A percentile compares a stretch with the other conserved stretches of the same genome.
These are phyloP conservation scores for Ditylenchus dipsaci DNA, from an alignment of 1,140 invertebrate species.

Conservation along the genomic window DNA sequence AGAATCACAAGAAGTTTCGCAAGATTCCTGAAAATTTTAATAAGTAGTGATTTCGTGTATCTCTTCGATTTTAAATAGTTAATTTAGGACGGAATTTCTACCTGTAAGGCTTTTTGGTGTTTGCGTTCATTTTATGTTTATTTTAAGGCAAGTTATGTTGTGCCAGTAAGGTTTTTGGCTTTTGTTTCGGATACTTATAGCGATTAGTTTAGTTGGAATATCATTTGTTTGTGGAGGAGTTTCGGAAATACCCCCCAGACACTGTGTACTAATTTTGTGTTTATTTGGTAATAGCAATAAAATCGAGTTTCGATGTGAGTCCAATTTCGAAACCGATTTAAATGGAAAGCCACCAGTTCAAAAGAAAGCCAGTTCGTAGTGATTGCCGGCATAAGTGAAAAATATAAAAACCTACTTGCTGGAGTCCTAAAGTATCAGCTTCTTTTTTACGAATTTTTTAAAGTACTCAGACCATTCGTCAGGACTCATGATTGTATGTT, in stretches of 20 bases:
- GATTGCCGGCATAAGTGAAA: too few relatives aligned
- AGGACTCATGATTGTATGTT: too few relatives aligned
- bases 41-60: slow-evolving; percentile 13
- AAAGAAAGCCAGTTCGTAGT: too few relatives aligned
- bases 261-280: slow-evolving; percentile 50
- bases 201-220: slow-evolving; percentile 59
- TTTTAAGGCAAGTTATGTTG: slow-evolving; percentile 62
- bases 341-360: too few relatives aligned
- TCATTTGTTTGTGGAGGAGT: slow-evolving; percentile 64
- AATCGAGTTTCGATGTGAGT: too few relatives aligned
- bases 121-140: too few relatives aligned
- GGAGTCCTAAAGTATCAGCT: too few relatives aligned
- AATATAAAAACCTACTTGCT: too few relatives aligned
- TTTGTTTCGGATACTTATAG: slow-evolving; percentile 1
- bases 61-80: neutral
- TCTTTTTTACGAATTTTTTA: too few relatives aligned
- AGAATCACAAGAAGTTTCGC: slow-evolving; percentile 61
- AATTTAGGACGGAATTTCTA: slow-evolving; percentile 59
- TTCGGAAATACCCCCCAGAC: slow-evolving; percentile 60
- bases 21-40: slow-evolving; percentile 57
- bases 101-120: too few relatives aligned
- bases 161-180: slow-evolving; percentile 59
- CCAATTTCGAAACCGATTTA: too few relatives aligned
- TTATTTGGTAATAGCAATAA: neutral
- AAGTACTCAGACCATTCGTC: too few relatives aligned